These are phyloP conservation scores for Poeciliopsis turneri DNA, from an alignment of 2,797 vertebrate species.

Conservation along the genomic window DNA sequence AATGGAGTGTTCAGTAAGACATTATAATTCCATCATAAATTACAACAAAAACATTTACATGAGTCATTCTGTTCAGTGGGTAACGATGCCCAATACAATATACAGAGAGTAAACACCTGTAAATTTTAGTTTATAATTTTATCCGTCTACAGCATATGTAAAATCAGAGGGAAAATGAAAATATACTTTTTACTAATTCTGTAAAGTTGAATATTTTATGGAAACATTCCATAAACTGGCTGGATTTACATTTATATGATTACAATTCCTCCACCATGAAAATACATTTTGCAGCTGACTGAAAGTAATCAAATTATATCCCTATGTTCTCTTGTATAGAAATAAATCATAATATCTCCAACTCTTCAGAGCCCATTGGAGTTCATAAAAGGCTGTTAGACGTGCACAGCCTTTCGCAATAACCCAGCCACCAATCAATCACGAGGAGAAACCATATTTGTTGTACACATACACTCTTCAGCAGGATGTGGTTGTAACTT, in stretches of 20 bases:
- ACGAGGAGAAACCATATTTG: slow-evolving; percentile 36
- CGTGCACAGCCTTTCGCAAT: slow-evolving; percentile 29
- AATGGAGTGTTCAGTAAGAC: slow-evolving; percentile 39
- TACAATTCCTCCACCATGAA: slow-evolving; percentile 61
- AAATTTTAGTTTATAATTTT: slow-evolving; percentile 53
- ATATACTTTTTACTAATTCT: slow-evolving; percentile 25
- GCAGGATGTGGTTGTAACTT: slow-evolving; percentile 39
- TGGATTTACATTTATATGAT: slow-evolving; percentile 32
- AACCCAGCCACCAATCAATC: slow-evolving; percentile 31
- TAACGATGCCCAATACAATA: slow-evolving; percentile 60
- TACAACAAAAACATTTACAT: slow-evolving; percentile 78
- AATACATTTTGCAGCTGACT: slow-evolving; percentile 50
- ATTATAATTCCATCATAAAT: slow-evolving; percentile 73
- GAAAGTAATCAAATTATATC: slow-evolving; percentile 41
- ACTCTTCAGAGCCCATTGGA: slow-evolving; percentile 50
- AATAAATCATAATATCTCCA: slow-evolving; percentile 64
- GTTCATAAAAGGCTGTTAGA: slow-evolving; percentile 36
- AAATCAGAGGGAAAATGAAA: slow-evolving; percentile 25
- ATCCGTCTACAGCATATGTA: slow-evolving; percentile 24
- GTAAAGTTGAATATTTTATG: slow-evolving; percentile 29
- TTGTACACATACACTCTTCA: slow-evolving; percentile 41
- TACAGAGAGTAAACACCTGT: slow-evolving; percentile 61
- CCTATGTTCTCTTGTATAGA: slow-evolving; percentile 51
- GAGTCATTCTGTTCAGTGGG: slow-evolving; percentile 61
- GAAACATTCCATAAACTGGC: slow-evolving; percentile 31